Evolutionary conservation across 2,797 vertebrate species (phyloP), one percentile per base, ranked within the genome.

Genomic region (Valencia hispanica): DNA sequence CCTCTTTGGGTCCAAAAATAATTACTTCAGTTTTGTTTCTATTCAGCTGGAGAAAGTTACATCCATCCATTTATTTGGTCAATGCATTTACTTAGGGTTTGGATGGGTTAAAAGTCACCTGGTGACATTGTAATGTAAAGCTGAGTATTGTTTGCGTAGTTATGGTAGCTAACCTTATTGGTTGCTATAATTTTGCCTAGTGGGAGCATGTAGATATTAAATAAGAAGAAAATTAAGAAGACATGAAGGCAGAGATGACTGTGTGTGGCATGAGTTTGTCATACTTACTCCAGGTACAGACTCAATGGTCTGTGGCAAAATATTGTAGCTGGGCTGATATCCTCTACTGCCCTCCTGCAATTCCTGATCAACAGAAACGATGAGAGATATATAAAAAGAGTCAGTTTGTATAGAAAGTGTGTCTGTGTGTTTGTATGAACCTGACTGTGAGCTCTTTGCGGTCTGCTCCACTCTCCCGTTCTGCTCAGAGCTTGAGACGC

Each of bases 401-500:
- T 5, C 7, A 11, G 27, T 25, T 39, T n/a, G n/a, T n/a, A n/a
- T n/a, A n/a, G n/a, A n/a, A n/a, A n/a, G 70, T 53, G 30, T 43
- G 53, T 73, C 51, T 20, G 65, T 68, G 27, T 74, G 34, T 61
- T 30, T 71, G 69, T 36, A 25, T 18, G 4, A 22, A 92, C 94
- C 93, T 94, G 94, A 78, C 88, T 94, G 70, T 91, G 91, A 55
- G 71, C 72, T 73, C 82, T 89, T 32, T 88, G 87, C n/a, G 85
- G 78, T 83, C 66, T 83, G 78, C 80, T 88, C 83, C 72, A 86
- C 4, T 92, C 90, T 70, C 72, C 89, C 10, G 87, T 32, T 73
- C 87, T 88, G 81, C 90, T 93, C 18, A 96, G 92, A 72, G 94
- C 90, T 79, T 97, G 95, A 78, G 96, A 89, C 0, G 94, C 88